Evolutionary conservation across 2,797 vertebrate species (phyloP), one percentile per base, ranked within the genome.

Genomic region (Onychomys torridus): DNA sequence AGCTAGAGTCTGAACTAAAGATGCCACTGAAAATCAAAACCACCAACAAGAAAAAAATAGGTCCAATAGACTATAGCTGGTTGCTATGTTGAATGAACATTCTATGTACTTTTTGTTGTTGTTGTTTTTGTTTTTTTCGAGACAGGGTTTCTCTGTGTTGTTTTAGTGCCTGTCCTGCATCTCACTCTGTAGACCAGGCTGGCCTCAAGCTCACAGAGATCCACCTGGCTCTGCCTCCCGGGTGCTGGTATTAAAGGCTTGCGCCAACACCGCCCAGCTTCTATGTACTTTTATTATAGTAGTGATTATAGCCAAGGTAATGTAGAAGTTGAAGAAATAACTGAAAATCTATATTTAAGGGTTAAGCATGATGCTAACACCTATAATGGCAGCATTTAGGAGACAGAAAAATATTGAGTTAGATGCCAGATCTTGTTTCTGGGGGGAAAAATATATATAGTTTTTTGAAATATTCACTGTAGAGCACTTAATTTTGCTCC

Each of bases 21-120:
- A 76, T 71, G 65, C 11, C 27, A 76, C n/a, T 90, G 86, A 81
- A 90, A 79, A 88, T 63, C 43, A 52, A 75, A 88, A 73, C n/a
- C 29, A 69, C 27, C 32, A 69, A 8, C 34, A 86, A 55, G 65
- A 52, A 49, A 77, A 86, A 73, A 63, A 87, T 87, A 89, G 46
- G 55, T 55, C 93, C 29, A 91, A 27, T 57, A 93, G 32, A 89
- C 34, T 61, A 11, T 92, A 95, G 67, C 43, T 84, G 10, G 19
- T 81, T 95, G 71, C 93, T 65, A 69, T 88, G 89, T 92, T 94
- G 52, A 96, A 21, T 94, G 88, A 91, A 19, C 73, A 91, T 95
- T 91, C 61, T 86, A 55, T 94, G n/a, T 9, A 49, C 69, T 34
- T 95, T 90, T 92, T 52, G 3, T 52, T 52, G 52, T 52, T 52